phyloP scores from a whole-genome alignment of 2,113 vertebrate species.

The Taxidea taxus region DNA sequence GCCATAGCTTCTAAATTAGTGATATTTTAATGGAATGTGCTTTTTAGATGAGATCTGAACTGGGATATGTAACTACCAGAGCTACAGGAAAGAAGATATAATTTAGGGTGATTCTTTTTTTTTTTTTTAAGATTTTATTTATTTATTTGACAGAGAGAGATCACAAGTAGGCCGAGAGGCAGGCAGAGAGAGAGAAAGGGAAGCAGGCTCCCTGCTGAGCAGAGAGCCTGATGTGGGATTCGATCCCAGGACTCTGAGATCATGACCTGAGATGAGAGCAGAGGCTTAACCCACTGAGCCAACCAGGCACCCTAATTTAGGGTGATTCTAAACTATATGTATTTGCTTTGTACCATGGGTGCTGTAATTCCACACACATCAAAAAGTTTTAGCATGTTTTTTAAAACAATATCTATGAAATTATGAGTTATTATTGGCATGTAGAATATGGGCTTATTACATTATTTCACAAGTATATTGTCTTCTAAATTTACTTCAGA shows the following conservation, averaged over 20 bases:
- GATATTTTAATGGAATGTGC: background rate
- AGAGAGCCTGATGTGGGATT: too few relatives aligned
- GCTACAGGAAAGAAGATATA: background rate
- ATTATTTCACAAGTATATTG: background rate
- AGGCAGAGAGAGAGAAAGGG: too few relatives aligned
- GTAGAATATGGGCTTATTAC: background rate
- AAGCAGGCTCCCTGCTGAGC: too few relatives aligned
- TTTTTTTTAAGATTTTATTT: too few relatives aligned
- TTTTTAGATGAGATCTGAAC: background rate
- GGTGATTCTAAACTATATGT: background rate
- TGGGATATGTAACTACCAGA: background rate
- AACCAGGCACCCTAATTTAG: too few relatives aligned
- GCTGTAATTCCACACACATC: background rate
- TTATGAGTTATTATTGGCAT: background rate
- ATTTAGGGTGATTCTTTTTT: background rate
- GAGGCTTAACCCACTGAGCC: too few relatives aligned
- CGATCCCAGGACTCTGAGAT: too few relatives aligned
- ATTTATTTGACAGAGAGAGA: too few relatives aligned
- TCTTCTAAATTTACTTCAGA: conserved; percentile 34
- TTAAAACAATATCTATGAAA: background rate
- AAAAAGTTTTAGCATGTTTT: background rate
- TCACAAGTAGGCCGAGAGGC: too few relatives aligned
- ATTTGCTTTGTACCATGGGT: background rate
- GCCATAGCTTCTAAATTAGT: background rate
- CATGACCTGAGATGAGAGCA: too few relatives aligned